phyloP scores from a whole-genome alignment of 2,113 vertebrate genomes.

The Chrysochloris asiatica region DNA sequence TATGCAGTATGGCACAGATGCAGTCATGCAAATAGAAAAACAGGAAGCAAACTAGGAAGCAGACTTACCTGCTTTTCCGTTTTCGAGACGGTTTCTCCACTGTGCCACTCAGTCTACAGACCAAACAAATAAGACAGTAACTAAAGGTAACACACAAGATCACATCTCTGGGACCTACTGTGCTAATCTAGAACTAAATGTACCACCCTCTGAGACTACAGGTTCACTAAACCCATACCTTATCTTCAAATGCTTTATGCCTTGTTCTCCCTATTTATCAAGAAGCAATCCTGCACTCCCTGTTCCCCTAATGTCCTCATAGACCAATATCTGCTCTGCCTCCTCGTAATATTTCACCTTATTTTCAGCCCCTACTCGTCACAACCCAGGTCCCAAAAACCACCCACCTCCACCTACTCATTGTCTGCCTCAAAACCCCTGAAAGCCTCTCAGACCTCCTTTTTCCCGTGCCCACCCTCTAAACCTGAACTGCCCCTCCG shows the following conservation, averaged over 20 bases:
- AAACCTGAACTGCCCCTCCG: not conserved
- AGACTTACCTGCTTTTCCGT: conserved; percentile 78
- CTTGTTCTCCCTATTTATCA: not conserved
- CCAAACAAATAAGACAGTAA: conserved; percentile 66
- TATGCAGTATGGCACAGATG: conserved; percentile 39
- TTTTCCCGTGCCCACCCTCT: not conserved
- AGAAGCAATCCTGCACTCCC: not conserved
- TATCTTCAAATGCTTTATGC: conserved; percentile 42
- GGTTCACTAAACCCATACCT: not conserved
- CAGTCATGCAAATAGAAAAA: conserved; percentile 55
- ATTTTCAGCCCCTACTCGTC: not conserved
- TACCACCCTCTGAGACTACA: not conserved
- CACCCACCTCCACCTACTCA: conserved; percentile 56
- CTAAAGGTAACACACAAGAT: conserved; percentile 39
- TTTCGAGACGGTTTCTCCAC: conserved; percentile 80
- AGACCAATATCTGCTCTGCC: conserved; percentile 5
- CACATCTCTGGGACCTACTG: not conserved
- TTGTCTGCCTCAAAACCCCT: conserved; percentile 69
- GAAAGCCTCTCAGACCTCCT: not conserved
- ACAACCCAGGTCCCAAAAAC: conserved; percentile 54
- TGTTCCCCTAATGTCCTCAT: not conserved
- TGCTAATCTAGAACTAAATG: not conserved
- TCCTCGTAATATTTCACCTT: not conserved
- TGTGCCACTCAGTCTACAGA: conserved; percentile 78
- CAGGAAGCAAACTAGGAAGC: conserved; percentile 36